Base-by-base conservation (phyloP, 2,797 vertebrate species). In the Pseudochaenichthys georgianus region DNA sequence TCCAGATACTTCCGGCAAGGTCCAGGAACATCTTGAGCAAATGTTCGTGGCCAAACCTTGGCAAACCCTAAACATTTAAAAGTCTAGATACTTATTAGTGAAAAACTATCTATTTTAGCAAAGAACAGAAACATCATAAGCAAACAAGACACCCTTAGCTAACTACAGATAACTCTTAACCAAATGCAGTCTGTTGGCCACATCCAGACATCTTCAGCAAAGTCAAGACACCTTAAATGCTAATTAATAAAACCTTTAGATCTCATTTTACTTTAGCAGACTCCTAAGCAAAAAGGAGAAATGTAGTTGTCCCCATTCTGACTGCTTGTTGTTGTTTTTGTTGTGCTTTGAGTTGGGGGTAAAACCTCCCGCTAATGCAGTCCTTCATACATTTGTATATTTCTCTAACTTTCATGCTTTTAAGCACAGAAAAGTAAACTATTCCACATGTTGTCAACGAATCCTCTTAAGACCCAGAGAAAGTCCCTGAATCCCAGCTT, bases 401-500 rank as follows among this genome's bases (percentile, higher is more conserved):
- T 58, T 12, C 3, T 38, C 1, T 0, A 41, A 19, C 10, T 47
- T 15, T 60, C 1, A 4, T 47, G 2, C 21, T 53, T 2, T 1
- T 13, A 0, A 66, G 4, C 60, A 10, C 9, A n/a, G 9, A 34
- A 60, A 55, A 60, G 42, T 19, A 16, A 64, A 41, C 9, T 3
- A 1, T 45, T 31, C 0, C 0, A 8, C 5, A 8, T 13, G 42
- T 53, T 31, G 19, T 21, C 0, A 45, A 21, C 8, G 23, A 50
- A 50, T 34, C 47, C n/a, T 48, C 48, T 0, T 34, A 9, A 55
- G 16, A 65, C 28, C 19, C 9, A 0, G 5, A 6, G 48, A n/a
- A 80, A 63, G 55, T 61, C 60, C 67, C 53, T 3, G 61, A 57
- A 21, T 61, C 64, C 34, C 64, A 21, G 58, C 55, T 38, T 46